These are phyloP conservation scores for Onychostoma macrolepis DNA, from an alignment of 2,113 vertebrate species.

Conservation along the genomic window DNA sequence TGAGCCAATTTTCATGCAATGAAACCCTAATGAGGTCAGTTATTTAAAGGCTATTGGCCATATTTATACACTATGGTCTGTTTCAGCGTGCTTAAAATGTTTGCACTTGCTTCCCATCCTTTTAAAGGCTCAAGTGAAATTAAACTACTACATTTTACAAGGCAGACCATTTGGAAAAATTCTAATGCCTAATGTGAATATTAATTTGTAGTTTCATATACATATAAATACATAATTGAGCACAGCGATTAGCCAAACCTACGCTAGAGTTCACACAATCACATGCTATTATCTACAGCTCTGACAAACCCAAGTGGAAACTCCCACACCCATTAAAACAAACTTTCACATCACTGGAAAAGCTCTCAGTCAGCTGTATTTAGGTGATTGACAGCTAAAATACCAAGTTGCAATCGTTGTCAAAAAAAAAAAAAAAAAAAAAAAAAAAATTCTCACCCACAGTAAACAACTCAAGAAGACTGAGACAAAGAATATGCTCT, in stretches of 20 bases:
- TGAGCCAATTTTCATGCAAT: constrained; percentile 14
- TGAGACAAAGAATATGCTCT: not conserved
- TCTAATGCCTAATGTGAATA: not conserved
- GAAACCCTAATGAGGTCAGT: constrained; percentile 37
- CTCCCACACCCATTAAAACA: constrained; percentile 40
- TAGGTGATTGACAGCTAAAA: not conserved
- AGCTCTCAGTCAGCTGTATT: constrained; percentile 11
- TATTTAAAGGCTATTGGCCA: constrained; percentile 38
- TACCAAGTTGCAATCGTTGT: not conserved
- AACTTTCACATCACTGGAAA: constrained; percentile 46
- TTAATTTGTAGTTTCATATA: not conserved
- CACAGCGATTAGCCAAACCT: not conserved
- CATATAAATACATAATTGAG: not conserved
- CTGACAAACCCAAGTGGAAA: not conserved
- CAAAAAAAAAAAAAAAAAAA: not conserved
- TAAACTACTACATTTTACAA: not conserved
- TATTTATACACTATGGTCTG: constrained; percentile 9
- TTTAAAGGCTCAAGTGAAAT: not conserved
- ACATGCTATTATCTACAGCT: not conserved
- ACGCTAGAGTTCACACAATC: not conserved
- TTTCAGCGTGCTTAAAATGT: constrained; percentile 3
- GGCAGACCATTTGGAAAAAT: not conserved
- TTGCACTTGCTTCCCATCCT: not conserved
- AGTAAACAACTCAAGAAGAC: not conserved
- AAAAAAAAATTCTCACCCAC: not conserved